Evolutionary conservation across 2,797 vertebrate genomes (phyloP).

Genomic region (Alcedo atthis): DNA sequence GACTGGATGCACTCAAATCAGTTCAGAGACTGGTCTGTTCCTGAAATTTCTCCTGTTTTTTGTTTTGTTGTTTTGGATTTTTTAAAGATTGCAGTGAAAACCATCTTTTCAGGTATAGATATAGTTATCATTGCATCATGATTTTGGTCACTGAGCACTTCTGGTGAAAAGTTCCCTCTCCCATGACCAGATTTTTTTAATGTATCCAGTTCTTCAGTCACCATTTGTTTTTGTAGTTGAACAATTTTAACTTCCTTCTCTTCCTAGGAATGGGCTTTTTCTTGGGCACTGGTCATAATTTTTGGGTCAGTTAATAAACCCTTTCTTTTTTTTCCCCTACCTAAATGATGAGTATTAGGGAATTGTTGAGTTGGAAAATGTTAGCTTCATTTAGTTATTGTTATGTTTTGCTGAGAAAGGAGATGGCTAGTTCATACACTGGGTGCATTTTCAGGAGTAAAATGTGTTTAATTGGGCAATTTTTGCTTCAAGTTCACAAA

Average conservation of each 20-base stretch:
- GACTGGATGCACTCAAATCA: not conserved
- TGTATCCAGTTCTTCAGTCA: not conserved
- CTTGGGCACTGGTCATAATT: not conserved
- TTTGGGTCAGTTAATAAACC: conserved; percentile 37
- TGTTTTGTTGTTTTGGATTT: not conserved
- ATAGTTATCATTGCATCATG: not conserved
- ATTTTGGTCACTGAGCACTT: not conserved
- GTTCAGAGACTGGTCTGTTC: not conserved
- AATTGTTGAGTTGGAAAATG: conserved; percentile 61
- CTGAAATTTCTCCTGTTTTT: not conserved
- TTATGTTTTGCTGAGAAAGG: conserved; percentile 51
- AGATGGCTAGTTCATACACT: not conserved
- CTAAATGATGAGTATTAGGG: conserved; percentile 10
- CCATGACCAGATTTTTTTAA: not conserved
- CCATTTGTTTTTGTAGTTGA: not conserved
- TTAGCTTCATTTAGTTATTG: conserved; percentile 55
- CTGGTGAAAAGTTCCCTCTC: not conserved
- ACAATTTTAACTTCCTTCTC: not conserved
- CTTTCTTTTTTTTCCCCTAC: conserved; percentile 13
- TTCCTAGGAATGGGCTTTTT: not conserved
- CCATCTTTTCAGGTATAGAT: not conserved
- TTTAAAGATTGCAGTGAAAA: not conserved
- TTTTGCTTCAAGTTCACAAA: conserved; percentile 37
- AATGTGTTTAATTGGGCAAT: conserved; percentile 40
- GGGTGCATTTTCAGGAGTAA: conserved; percentile 30